These are phyloP conservation scores for Homarus americanus DNA, from an alignment of 1,140 invertebrate genomes.

Conservation along the genomic window DNA sequence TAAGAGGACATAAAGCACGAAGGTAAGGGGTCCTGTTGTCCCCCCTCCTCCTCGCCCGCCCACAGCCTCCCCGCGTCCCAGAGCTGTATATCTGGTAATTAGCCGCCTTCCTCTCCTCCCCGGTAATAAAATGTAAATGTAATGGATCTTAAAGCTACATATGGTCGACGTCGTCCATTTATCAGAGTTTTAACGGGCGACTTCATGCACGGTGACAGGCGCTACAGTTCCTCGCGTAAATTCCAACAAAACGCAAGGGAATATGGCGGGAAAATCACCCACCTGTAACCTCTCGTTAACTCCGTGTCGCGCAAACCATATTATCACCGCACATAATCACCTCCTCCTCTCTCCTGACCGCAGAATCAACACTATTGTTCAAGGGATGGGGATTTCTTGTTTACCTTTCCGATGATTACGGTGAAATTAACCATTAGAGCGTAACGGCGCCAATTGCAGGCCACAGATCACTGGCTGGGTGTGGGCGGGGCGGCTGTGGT, in stretches of 20 bases:
- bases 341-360: not conserved
- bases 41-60: too few relatives aligned
- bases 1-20: too few relatives aligned
- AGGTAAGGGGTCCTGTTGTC: too few relatives aligned
- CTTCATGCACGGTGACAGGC: too few relatives aligned
- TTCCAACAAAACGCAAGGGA: not conserved
- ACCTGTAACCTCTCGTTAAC: not conserved
- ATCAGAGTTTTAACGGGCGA: too few relatives aligned
- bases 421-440: constrained; percentile 30
- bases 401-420: constrained; percentile 25
- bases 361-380: constrained; percentile 19
- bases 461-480: not conserved
- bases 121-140: too few relatives aligned
- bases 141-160: too few relatives aligned
- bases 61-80: too few relatives aligned
- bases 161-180: too few relatives aligned
- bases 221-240: too few relatives aligned
- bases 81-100: too few relatives aligned
- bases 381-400: not conserved
- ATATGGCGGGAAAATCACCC: not conserved
- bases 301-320: constrained; percentile 1
- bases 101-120: too few relatives aligned
- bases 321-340: not conserved
- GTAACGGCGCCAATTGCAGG: constrained; percentile 19
- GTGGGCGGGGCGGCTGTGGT: not conserved